Evolutionary conservation across 2,113 vertebrate species (phyloP).

Genomic region (Myrmecobius fasciatus): DNA sequence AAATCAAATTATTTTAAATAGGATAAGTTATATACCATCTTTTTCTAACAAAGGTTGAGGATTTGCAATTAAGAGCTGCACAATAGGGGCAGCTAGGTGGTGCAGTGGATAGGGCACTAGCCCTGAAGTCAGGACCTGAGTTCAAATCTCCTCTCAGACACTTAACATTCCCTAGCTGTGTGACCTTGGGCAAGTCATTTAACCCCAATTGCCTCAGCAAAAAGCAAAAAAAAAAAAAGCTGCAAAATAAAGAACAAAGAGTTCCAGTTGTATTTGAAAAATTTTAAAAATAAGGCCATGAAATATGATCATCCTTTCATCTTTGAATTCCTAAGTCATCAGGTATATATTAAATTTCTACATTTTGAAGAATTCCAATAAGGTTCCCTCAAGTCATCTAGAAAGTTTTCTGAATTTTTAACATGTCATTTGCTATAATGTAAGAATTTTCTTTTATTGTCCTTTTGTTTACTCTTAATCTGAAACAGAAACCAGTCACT

Average conservation of each 20-base stretch:
- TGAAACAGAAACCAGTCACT: slow-evolving; percentile 52
- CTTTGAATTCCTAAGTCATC: neutral
- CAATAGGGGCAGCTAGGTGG: too few species aligned
- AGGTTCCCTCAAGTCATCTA: slow-evolving; percentile 19
- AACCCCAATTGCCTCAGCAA: too few species aligned
- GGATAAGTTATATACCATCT: neutral
- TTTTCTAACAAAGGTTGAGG: neutral
- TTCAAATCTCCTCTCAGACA: too few species aligned
- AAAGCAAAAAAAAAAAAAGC: too few species aligned
- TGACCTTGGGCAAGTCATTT: too few species aligned
- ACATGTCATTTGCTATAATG: slow-evolving; percentile 44
- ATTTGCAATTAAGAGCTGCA: neutral
- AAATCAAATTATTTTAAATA: neutral
- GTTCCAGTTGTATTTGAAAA: neutral
- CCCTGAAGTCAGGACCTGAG: too few species aligned
- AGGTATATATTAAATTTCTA: neutral
- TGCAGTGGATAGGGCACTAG: too few species aligned
- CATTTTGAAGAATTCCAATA: slow-evolving; percentile 43
- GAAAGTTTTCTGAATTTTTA: slow-evolving; percentile 39
- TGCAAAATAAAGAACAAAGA: neutral
- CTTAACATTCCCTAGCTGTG: too few species aligned
- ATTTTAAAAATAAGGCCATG: neutral
- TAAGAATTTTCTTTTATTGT: slow-evolving; percentile 17
- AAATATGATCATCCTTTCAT: neutral
- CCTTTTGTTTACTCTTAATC: slow-evolving; percentile 33